Conservation (phyloP, 2,113 vertebrate genomes). For the Columbina picui region DNA sequence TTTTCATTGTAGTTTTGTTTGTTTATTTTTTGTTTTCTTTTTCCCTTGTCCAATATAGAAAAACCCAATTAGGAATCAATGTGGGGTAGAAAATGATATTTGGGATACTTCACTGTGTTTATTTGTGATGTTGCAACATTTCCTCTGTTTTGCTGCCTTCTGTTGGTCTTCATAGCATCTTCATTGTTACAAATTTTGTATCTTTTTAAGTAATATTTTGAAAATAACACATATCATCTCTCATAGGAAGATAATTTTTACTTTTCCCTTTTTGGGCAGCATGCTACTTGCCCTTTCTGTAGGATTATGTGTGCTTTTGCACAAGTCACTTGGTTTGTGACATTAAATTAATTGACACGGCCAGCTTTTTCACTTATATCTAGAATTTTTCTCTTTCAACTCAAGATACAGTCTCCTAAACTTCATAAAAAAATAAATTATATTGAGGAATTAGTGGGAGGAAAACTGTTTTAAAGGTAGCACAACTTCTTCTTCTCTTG, state of each 20-base stretch:
- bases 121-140: not conserved
- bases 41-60: not conserved
- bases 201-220: not conserved
- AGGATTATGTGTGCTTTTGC: not conserved
- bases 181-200: not conserved
- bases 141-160: not conserved
- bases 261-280: not conserved
- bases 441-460: not conserved
- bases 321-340: not conserved
- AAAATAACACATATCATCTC: rapidly evolving
- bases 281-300: not conserved
- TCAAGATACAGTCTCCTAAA: not conserved
- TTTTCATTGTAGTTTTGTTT: not conserved
- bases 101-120: not conserved
- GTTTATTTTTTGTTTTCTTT: not conserved
- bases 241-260: not conserved
- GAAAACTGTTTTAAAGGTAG: not conserved
- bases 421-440: not conserved
- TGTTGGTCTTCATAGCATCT: not conserved
- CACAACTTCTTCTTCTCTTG: not conserved
- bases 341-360: not conserved
- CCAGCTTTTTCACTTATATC: not conserved
- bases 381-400: not conserved
- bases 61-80: not conserved
- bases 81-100: not conserved